Evolutionary conservation across 2,888 invertebrate genomes (phyloP), one percentile per base, ranked within the genome.

Genomic region (Melieria crassipennis): DNA sequence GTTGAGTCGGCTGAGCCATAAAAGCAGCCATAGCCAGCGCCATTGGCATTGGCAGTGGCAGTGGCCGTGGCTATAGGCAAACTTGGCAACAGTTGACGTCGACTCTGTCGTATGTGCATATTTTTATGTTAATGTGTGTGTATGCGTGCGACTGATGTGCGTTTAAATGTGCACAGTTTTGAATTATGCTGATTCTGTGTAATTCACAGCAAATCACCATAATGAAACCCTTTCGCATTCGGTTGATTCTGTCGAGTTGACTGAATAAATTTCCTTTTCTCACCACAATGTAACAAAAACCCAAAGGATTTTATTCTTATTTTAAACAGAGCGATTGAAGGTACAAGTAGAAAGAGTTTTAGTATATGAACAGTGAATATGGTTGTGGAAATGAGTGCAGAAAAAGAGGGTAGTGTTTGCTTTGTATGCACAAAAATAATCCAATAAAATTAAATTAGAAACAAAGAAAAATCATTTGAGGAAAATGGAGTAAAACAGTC

Each of bases 181-280:
- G 46, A 63, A 77, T 77, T 81, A 78, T 80, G 80, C 80, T 79
- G 80, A 79, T 79, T 79, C 76, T 74, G 72, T 74, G 75, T 79
- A 80, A 81, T 81, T 81, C 80, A 77, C 80, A 79, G 80, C 77
- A 78, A 81, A 81, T 79, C 79, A 81, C 77, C 30, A 58, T 57
- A 56, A 50, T 48, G 6, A 67, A 62, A 62, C 67, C 67, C 60
- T 67, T 67, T 67, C 9, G 6, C 1, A 5, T 42, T 55, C 46
- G 10, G 11, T 11, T 57, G 4, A 46, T 42, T 72, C 57, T 62
- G 58, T 65, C 62, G 47, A 45, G 42, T 47, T 63, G 10, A 3
- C 64, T 16, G 30, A 30, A 58, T 13, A 58, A 58, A 9, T 30
- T 11, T 55, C 5, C 0, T 55, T 55, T 55, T 10, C 16, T 13